These are phyloP conservation scores for Calycopis cecrops DNA, from an alignment of 1,140 invertebrate species.

Conservation along the genomic window DNA sequence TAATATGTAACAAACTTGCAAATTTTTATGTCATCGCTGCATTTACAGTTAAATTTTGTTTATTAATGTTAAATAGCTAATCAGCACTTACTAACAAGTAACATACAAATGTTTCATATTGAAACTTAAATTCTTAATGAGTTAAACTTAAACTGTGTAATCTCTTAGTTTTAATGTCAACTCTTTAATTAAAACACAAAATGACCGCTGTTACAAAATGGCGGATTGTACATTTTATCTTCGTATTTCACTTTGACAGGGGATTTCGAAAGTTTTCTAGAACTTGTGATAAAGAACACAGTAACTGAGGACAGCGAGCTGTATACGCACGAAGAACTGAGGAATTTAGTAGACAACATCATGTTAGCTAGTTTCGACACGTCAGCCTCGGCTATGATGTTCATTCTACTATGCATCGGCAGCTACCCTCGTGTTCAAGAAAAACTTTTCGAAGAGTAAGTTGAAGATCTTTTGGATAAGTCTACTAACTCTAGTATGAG, in stretches of 20 bases:
- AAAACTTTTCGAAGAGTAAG: slow-evolving; percentile 48
- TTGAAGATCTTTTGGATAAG: slow-evolving; percentile 7
- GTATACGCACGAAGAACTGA: not conserved
- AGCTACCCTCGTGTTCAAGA: slow-evolving; percentile 49
- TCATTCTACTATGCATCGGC: slow-evolving; percentile 43
- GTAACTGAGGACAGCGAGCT: not conserved
- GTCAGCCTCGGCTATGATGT: slow-evolving; percentile 45
- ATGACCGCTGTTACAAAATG: no score
- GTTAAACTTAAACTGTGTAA: no score
- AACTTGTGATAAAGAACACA: not conserved
- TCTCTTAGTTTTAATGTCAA: no score
- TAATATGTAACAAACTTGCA: not conserved
- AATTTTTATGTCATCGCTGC: not conserved
- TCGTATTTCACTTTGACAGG: not conserved
- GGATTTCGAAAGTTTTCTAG: not conserved
- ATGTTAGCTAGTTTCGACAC: slow-evolving; percentile 57
- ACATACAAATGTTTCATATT: no score
- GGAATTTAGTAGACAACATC: slow-evolving; percentile 42
- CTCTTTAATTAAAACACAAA: no score
- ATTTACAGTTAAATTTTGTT: no score
- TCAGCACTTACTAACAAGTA: no score
- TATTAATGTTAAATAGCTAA: no score
- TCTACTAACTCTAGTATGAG: no score
- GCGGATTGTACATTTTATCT: no score
- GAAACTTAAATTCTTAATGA: no score